These are phyloP conservation scores for Cotesia typhae DNA, from an alignment of 1,140 invertebrate genomes.

Conservation along the genomic window DNA sequence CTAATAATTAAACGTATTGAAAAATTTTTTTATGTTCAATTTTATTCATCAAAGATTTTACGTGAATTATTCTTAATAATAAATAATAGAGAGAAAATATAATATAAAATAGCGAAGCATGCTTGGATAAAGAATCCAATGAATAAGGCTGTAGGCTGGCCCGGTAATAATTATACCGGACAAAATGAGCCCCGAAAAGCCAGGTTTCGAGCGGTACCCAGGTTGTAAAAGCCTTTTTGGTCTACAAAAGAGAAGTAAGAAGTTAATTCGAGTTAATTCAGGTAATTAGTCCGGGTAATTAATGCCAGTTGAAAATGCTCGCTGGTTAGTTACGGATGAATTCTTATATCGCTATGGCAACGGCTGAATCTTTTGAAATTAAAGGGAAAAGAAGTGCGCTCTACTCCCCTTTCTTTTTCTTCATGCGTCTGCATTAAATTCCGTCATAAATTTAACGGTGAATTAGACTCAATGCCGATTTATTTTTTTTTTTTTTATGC, in stretches of 20 bases:
- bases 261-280: constrained; percentile 36
- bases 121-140: background rate
- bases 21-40: too few species aligned
- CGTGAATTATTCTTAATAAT: background rate
- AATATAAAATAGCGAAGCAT: background rate
- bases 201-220: constrained; percentile 7
- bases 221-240: background rate
- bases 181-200: constrained; percentile 23
- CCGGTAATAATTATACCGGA: constrained; percentile 3
- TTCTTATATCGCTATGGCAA: constrained; percentile 4
- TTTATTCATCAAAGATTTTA: background rate
- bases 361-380: constrained; percentile 19
- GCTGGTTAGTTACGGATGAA: constrained; percentile 2
- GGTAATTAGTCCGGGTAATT: constrained; percentile 36
- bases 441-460: constrained; percentile 17
- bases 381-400: constrained; percentile 7
- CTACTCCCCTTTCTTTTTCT: constrained; percentile 8
- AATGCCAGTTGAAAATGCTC: constrained; percentile 24
- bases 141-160: background rate
- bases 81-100: background rate
- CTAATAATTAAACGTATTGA: too few species aligned
- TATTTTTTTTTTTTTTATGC: background rate
- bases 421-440: constrained; percentile 24
- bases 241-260: constrained; percentile 22
- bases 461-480: constrained; percentile 18